These are phyloP conservation scores for Nomada fucata DNA, from an alignment of 2,888 invertebrate species.

Conservation along the genomic window DNA sequence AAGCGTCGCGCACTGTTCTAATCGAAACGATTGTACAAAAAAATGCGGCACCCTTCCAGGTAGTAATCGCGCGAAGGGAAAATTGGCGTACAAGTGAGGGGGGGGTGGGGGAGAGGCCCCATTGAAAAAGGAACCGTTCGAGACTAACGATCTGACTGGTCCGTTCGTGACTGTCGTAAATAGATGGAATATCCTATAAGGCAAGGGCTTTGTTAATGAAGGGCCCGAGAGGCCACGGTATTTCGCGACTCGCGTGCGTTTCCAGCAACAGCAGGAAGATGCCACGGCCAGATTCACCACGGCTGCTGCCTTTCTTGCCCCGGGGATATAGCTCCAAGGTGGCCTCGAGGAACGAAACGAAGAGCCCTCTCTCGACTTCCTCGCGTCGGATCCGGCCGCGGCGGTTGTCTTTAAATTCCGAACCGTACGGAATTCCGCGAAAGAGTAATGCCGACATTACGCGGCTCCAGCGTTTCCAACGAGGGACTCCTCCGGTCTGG, in stretches of 20 bases:
- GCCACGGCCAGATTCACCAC: slow-evolving; percentile 67
- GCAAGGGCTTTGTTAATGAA: slow-evolving; percentile 73
- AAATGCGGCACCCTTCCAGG: too few species aligned
- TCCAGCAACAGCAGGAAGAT: slow-evolving; percentile 69
- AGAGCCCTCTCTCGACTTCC: slow-evolving; percentile 41
- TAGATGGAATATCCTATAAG: slow-evolving; percentile 74
- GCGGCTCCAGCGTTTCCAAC: slow-evolving; percentile 25
- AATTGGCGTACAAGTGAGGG: slow-evolving; percentile 18
- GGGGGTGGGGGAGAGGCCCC: background rate
- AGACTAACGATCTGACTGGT: slow-evolving; percentile 67
- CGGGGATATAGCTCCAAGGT: slow-evolving; percentile 47
- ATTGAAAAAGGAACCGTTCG: slow-evolving; percentile 64
- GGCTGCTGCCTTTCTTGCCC: slow-evolving; percentile 49
- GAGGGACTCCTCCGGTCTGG: slow-evolving; percentile 15
- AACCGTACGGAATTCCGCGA: slow-evolving; percentile 57
- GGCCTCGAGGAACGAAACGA: slow-evolving; percentile 42
- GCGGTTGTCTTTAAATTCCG: slow-evolving; percentile 63
- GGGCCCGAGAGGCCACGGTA: slow-evolving; percentile 57
- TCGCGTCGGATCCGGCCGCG: slow-evolving; percentile 47
- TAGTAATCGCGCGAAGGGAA: too few species aligned
- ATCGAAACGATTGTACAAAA: too few species aligned
- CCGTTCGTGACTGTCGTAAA: slow-evolving; percentile 73
- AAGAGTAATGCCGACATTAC: slow-evolving; percentile 60
- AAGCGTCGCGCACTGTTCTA: too few species aligned
- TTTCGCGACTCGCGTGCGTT: slow-evolving; percentile 76